Percentiles rank a stretch among this genome's conserved stretches.
phyloP scores from a whole-genome alignment of 2,888 invertebrate genomes.

The Caenorhabditis sp. region DNA sequence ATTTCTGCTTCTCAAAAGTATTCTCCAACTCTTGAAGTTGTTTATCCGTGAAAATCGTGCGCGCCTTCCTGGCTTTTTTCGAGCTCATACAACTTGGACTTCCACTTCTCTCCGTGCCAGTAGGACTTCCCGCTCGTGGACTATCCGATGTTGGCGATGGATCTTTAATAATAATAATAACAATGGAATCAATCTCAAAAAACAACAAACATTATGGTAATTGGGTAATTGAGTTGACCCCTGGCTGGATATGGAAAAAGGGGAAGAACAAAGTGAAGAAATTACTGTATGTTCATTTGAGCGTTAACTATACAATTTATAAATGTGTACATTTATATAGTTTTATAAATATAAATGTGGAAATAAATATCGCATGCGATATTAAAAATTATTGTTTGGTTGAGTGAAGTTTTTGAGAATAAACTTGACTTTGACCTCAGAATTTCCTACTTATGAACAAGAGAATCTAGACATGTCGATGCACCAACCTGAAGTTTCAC shows the following conservation, averaged over 20 bases:
- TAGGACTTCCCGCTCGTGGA: conserved; percentile 19
- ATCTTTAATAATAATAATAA: conserved; percentile 17
- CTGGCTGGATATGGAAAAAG: not conserved
- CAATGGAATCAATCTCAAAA: no score
- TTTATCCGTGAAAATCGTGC: conserved; percentile 92
- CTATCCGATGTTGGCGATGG: conserved; percentile 32
- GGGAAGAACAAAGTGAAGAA: not conserved
- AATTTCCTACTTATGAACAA: no score
- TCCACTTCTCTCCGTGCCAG: conserved; percentile 11
- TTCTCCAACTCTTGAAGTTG: conserved; percentile 70
- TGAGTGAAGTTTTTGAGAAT: not conserved
- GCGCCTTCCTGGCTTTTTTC: conserved; percentile 70
- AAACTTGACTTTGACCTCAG: not conserved
- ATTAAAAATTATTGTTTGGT: not conserved
- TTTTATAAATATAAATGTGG: no score
- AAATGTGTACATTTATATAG: not conserved
- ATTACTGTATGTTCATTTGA: conserved; percentile 26
- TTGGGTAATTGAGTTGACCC: conserved; percentile 36
- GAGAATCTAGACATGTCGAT: no score
- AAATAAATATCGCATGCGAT: not conserved
- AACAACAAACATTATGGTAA: conserved; percentile 13
- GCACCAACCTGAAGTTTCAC: not conserved
- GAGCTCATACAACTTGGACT: conserved; percentile 45
- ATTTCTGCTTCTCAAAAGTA: conserved; percentile 69
- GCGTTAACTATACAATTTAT: conserved; percentile 15